phyloP scores from a whole-genome alignment of 2,888 invertebrate species.

The Muscina levida region DNA sequence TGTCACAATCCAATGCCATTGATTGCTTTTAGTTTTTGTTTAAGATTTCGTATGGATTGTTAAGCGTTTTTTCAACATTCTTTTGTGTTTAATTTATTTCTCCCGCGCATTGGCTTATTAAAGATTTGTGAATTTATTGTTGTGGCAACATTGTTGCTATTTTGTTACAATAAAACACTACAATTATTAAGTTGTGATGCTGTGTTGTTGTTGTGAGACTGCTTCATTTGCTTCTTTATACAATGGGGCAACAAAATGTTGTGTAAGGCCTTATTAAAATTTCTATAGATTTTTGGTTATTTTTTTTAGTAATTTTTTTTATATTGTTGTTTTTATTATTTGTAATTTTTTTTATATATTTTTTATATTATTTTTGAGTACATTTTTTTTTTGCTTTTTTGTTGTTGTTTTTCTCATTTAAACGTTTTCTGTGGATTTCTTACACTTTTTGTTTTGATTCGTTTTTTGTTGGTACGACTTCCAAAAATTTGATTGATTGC shows the following conservation, averaged over 20 bases:
- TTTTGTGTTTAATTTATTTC: neutral
- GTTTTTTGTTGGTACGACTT: conserved; percentile 3
- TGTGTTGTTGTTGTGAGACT: conserved; percentile 40
- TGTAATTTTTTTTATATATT: neutral
- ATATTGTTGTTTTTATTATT: conserved; percentile 8
- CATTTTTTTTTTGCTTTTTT: conserved; percentile 3
- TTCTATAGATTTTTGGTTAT: conserved; percentile 15
- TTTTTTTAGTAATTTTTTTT: conserved; percentile 4
- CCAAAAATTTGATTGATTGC: conserved; percentile 42
- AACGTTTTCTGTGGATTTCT: neutral
- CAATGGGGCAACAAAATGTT: conserved; percentile 47
- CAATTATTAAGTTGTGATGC: conserved; percentile 47
- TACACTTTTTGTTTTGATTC: neutral
- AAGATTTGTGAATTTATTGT: conserved; percentile 25
- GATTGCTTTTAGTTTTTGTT: conserved; percentile 54
- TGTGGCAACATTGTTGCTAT: conserved; percentile 33
- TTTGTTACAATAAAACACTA: conserved; percentile 51
- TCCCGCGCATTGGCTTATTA: conserved; percentile 3
- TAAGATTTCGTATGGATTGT: conserved; percentile 28
- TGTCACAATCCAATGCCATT: conserved; percentile 61
- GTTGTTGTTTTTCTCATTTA: neutral
- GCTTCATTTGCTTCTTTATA: neutral
- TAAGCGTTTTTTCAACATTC: neutral
- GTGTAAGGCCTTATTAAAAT: conserved; percentile 59
- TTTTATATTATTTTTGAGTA: no score